These are phyloP conservation scores for Tapirus terrestris DNA, from an alignment of 2,113 vertebrate genomes.

Conservation along the genomic window DNA sequence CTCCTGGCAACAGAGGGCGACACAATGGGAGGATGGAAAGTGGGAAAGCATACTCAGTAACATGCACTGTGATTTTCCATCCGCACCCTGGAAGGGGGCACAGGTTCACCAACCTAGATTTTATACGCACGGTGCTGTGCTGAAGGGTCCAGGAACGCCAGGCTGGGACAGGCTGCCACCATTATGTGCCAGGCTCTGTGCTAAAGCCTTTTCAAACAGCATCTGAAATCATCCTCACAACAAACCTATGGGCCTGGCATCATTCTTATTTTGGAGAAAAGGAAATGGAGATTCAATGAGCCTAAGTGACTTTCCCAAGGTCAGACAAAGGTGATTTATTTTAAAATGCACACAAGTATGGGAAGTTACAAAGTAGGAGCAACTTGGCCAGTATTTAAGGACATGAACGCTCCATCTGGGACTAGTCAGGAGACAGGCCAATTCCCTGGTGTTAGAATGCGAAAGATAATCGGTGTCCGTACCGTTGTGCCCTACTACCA, in stretches of 20 bases:
- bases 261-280: conserved; percentile 19
- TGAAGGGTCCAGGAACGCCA: background rate
- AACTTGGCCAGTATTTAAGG: background rate
- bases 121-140: background rate
- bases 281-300: background rate
- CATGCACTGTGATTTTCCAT: background rate
- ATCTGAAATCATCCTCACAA: background rate
- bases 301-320: background rate
- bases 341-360: background rate
- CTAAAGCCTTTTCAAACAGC: background rate
- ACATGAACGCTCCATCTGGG: background rate
- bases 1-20: background rate
- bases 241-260: background rate
- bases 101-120: background rate
- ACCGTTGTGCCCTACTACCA: background rate
- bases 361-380: background rate
- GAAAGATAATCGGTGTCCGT: background rate
- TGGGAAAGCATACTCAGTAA: background rate
- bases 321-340: background rate
- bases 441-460: background rate
- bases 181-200: background rate
- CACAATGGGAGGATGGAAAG: background rate
- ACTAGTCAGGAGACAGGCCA: background rate
- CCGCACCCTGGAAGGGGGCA: background rate
- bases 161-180: background rate